phyloP scores from a whole-genome alignment of 2,113 vertebrate species.

The Tachysurus fulvidraco region DNA sequence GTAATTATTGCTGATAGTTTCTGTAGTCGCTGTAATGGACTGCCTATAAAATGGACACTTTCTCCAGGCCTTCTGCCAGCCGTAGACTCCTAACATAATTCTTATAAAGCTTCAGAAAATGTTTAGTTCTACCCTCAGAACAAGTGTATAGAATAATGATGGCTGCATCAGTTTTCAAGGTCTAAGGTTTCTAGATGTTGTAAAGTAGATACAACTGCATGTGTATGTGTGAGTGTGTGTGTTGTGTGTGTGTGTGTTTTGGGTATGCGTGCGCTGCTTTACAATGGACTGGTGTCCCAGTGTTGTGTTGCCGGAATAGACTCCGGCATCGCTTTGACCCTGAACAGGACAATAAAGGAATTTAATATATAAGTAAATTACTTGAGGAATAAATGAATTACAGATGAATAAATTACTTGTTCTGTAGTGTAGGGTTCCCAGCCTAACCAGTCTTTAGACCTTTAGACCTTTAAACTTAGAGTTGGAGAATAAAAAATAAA shows the following conservation, averaged over 20 bases:
- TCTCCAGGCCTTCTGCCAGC: background rate
- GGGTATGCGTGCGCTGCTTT: no score
- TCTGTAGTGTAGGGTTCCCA: background rate
- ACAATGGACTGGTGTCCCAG: background rate
- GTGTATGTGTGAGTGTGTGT: background rate
- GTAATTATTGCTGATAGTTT: constrained; percentile 8
- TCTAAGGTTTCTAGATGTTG: background rate
- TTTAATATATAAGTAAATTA: background rate
- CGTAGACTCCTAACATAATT: background rate
- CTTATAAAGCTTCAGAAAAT: background rate
- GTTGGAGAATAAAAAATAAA: background rate
- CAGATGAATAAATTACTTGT: background rate
- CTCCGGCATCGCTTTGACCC: background rate
- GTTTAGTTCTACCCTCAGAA: background rate
- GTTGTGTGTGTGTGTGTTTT: background rate
- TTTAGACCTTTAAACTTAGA: background rate
- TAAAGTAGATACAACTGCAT: background rate
- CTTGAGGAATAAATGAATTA: background rate
- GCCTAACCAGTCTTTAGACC: background rate
- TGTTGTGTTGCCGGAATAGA: background rate
- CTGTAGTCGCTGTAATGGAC: background rate
- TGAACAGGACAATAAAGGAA: no score
- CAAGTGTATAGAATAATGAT: background rate
- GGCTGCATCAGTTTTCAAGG: background rate
- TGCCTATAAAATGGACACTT: background rate